Evolutionary conservation across 2,888 invertebrate genomes (phyloP).

Genomic region (Chirona hameri): DNA sequence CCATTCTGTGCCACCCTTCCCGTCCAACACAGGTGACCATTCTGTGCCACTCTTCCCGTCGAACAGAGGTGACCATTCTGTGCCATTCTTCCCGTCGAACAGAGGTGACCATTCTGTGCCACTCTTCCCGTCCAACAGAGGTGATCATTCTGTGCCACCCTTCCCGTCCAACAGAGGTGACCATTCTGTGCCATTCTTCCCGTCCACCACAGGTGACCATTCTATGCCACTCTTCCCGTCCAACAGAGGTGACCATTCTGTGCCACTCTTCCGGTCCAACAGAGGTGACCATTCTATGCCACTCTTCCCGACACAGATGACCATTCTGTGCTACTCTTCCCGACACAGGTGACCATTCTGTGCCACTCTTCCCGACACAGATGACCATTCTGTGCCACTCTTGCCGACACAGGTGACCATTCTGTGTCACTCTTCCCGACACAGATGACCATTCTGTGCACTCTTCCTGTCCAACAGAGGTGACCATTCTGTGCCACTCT

Average conservation of each 20-base stretch:
- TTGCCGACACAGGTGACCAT: no score
- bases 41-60: no score
- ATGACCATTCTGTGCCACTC: no score
- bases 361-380: slow-evolving; percentile 46
- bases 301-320: slow-evolving; percentile 51
- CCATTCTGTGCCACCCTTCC: slow-evolving; percentile 34
- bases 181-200: no score
- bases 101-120: no score
- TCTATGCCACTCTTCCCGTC: slow-evolving; percentile 36
- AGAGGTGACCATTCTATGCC: background rate
- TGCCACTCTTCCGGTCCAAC: no score
- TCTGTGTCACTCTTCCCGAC: slow-evolving; percentile 36
- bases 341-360: background rate
- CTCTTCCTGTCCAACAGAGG: no score
- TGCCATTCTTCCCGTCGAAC: slow-evolving; percentile 37
- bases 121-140: no score
- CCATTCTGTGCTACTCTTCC: no score
- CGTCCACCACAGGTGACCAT: no score
- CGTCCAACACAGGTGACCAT: slow-evolving; percentile 60
- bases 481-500: slow-evolving; percentile 9
- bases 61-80: background rate
- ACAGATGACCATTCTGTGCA: no score
- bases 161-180: slow-evolving; percentile 57
- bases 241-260: slow-evolving; percentile 65
- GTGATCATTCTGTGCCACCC: slow-evolving; percentile 3